phyloP scores from a whole-genome alignment of 2,113 vertebrate species.

The Apeltes quadracus region DNA sequence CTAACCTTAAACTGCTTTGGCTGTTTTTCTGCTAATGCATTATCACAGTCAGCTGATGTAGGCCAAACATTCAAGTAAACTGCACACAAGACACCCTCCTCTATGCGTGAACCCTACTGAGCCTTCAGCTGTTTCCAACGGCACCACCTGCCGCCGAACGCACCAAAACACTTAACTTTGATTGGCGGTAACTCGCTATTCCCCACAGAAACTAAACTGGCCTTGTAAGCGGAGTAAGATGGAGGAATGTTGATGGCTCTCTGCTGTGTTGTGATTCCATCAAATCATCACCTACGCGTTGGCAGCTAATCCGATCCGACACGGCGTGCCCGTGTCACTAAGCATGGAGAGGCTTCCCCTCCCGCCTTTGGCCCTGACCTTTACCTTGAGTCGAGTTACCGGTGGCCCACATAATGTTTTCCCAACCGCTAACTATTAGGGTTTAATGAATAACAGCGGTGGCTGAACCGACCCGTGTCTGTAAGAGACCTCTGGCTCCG shows the following conservation, averaged over 20 bases:
- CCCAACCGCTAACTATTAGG: conserved; percentile 72
- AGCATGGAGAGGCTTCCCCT: conserved; percentile 7
- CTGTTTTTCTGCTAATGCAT: conserved; percentile 36
- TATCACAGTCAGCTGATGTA: conserved; percentile 17
- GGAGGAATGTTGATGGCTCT: conserved; percentile 40
- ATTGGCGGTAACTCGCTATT: conserved; percentile 31
- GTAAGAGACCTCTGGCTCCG: conserved; percentile 23
- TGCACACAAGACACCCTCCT: conserved; percentile 46
- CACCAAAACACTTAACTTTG: conserved; percentile 54
- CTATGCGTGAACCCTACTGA: conserved; percentile 63
- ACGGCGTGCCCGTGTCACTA: conserved; percentile 14
- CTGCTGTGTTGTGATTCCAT: conserved; percentile 42
- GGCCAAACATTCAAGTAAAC: conserved; percentile 12
- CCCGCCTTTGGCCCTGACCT: conserved; percentile 55
- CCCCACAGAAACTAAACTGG: conserved; percentile 35
- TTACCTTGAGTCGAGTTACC: conserved; percentile 57
- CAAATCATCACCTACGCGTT: conserved; percentile 46
- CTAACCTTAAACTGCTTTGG: conserved; percentile 1
- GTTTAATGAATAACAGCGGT: conserved; percentile 75
- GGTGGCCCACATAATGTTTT: conserved; percentile 63
- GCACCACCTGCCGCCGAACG: conserved; percentile 61
- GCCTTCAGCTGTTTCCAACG: conserved; percentile 74
- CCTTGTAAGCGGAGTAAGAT: conserved; percentile 14
- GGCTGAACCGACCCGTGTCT: conserved; percentile 57
- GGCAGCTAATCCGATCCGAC: conserved; percentile 53